A percentile compares a stretch with the other conserved stretches of the same genome.
phyloP scores from a whole-genome alignment of 2,113 vertebrate genomes.

The Ictalurus furcatus region DNA sequence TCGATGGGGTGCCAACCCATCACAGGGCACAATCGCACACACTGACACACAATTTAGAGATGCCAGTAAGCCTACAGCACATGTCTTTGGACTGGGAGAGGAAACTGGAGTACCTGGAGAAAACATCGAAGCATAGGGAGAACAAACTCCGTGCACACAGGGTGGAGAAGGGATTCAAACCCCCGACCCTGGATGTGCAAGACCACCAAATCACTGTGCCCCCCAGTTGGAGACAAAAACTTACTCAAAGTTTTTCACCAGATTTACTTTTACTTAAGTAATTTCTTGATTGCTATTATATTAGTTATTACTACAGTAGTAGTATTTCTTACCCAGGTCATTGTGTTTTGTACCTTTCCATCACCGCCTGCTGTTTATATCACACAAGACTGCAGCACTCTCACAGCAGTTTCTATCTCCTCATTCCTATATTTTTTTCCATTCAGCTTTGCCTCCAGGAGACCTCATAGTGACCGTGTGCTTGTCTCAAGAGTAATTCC shows the following conservation, averaged over 20 bases:
- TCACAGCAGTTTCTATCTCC: not conserved
- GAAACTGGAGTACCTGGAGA: too few species aligned
- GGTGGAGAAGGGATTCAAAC: too few species aligned
- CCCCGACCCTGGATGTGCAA: too few species aligned
- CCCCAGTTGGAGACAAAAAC: too few species aligned
- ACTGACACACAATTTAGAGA: too few species aligned
- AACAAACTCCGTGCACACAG: too few species aligned
- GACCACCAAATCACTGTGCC: too few species aligned
- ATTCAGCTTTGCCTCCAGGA: not conserved
- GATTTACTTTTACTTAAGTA: not conserved
- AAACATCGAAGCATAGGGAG: too few species aligned
- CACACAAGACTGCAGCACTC: not conserved
- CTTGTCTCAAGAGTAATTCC: constrained; percentile 25
- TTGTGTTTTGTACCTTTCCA: not conserved
- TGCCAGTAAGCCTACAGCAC: too few species aligned
- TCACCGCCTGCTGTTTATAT: not conserved
- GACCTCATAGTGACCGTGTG: not conserved
- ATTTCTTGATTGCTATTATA: not conserved
- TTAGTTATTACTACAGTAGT: not conserved
- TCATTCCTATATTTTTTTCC: not conserved
- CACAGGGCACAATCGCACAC: too few species aligned
- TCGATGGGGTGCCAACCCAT: too few species aligned
- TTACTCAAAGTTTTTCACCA: not conserved
- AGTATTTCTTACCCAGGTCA: not conserved
- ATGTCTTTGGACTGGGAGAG: too few species aligned